Conservation (phyloP, 2,797 vertebrate species). For the Natrix natrix region DNA sequence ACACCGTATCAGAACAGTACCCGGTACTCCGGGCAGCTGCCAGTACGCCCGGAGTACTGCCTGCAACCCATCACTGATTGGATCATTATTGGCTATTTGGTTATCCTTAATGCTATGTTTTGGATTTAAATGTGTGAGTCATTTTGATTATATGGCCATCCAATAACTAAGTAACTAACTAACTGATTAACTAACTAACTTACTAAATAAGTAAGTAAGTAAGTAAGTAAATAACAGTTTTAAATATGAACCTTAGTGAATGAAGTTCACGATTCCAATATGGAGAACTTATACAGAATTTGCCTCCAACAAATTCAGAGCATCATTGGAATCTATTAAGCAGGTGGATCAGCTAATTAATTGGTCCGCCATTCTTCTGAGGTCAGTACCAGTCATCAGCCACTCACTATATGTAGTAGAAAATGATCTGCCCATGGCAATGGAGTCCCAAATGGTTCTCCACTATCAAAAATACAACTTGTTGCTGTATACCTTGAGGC, state of each 20-base stretch:
- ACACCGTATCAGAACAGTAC: no score
- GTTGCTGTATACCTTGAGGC: neutral
- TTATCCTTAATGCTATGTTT: neutral
- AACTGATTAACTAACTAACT: no score
- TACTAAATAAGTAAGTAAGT: no score
- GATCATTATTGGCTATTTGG: neutral
- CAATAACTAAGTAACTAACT: neutral
- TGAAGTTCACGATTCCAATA: neutral
- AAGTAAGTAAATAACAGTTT: neutral
- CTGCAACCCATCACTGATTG: neutral
- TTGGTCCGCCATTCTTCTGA: neutral
- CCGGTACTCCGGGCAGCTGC: no score
- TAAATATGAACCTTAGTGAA: neutral
- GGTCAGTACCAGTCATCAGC: neutral
- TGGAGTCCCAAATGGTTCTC: neutral
- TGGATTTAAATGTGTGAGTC: neutral
- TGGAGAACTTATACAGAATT: neutral
- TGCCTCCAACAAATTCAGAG: neutral
- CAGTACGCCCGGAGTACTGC: no score
- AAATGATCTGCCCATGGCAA: neutral
- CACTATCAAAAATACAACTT: neutral
- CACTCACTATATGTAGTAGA: neutral
- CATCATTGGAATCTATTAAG: neutral
- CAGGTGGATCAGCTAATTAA: neutral
- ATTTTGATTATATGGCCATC: neutral